Conservation (phyloP, 2,888 invertebrate genomes). For the Helicoverpa assulta region DNA sequence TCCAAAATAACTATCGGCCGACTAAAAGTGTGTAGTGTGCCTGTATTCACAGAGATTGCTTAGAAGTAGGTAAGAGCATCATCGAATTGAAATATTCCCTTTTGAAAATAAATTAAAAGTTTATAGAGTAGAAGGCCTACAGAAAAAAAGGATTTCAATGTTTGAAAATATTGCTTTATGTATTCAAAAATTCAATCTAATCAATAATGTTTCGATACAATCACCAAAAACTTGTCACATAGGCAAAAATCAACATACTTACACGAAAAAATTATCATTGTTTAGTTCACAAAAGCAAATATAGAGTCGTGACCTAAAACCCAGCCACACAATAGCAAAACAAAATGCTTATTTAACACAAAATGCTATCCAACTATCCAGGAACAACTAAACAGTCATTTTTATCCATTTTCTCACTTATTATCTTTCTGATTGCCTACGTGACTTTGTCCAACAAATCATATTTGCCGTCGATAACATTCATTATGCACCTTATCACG, state of each 20-base stretch:
- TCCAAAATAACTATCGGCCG: too few relatives aligned
- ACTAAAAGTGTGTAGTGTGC: too few relatives aligned
- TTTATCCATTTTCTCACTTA: constrained; percentile 61
- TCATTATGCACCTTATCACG: constrained; percentile 43
- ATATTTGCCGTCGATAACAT: constrained; percentile 41
- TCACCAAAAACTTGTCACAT: background rate
- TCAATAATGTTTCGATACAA: too few relatives aligned
- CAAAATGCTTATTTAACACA: constrained; percentile 38
- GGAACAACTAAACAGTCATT: constrained; percentile 47
- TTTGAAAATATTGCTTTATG: too few relatives aligned
- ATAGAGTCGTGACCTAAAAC: constrained; percentile 48
- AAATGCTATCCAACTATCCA: constrained; percentile 27
- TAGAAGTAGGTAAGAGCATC: background rate
- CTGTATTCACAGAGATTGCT: background rate
- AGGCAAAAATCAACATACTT: background rate
- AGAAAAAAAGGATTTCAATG: too few relatives aligned
- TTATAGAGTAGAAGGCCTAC: too few relatives aligned
- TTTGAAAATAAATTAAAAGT: too few relatives aligned
- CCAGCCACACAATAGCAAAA: constrained; percentile 23
- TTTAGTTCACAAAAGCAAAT: constrained; percentile 24
- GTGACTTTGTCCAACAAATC: constrained; percentile 52
- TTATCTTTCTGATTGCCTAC: constrained; percentile 63
- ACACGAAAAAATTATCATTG: constrained; percentile 1
- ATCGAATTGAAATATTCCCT: background rate
- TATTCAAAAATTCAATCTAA: too few relatives aligned